These are phyloP conservation scores for Lonchura striata DNA, from an alignment of 2,113 vertebrate genomes.

Conservation along the genomic window DNA sequence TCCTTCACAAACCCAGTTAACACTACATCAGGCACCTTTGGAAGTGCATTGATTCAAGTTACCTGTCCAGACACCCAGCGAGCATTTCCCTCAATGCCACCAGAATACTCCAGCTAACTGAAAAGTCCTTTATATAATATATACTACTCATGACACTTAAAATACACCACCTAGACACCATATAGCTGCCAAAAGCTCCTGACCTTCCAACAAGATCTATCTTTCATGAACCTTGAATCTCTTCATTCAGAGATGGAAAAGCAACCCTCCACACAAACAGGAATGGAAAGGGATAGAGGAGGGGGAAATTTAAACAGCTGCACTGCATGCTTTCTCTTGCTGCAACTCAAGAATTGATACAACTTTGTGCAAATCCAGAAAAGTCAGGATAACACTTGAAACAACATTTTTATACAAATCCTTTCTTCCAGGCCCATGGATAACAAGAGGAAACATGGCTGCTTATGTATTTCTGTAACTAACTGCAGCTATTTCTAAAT, in stretches of 20 bases:
- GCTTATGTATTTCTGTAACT: neutral
- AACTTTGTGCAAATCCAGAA: neutral
- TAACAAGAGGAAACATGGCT: neutral
- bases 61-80: neutral
- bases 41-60: neutral
- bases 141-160: neutral
- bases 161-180: neutral
- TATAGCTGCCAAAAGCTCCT: neutral
- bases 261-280: neutral
- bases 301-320: neutral
- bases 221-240: neutral
- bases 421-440: neutral
- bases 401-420: neutral
- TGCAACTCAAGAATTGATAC: neutral
- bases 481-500: neutral
- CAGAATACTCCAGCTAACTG: neutral
- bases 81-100: neutral
- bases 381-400: neutral
- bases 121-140: neutral
- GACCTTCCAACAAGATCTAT: neutral
- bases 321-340: neutral
- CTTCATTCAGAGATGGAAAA: neutral
- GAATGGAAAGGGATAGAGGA: neutral
- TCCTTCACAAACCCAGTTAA: neutral
- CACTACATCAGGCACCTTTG: neutral